Percentiles rank a stretch among this genome's conserved stretches.
Conservation (phyloP, 64 coral and sea anemone species). For the Anthopleura sola region DNA sequence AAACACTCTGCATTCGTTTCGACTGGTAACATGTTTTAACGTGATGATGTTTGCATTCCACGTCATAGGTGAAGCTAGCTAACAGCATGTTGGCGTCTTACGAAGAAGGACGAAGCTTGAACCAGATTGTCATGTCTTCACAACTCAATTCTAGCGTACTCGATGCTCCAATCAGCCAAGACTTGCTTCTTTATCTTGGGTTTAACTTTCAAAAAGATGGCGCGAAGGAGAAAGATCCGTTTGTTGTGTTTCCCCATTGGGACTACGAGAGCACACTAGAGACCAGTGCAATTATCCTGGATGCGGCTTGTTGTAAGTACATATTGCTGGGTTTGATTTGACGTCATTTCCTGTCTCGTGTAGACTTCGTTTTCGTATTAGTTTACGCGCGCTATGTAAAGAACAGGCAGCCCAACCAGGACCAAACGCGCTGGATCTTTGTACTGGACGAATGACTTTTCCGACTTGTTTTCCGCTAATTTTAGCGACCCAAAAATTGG, state of each 20-base stretch:
- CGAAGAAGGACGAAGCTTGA: slow-evolving; percentile 24
- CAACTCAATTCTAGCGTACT: slow-evolving; percentile 65
- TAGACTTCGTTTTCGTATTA: too few species aligned
- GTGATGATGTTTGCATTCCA: neutral
- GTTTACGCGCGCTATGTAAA: too few species aligned
- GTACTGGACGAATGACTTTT: too few species aligned
- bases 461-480: too few species aligned
- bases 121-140: slow-evolving; percentile 67
- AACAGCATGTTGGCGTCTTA: slow-evolving; percentile 64
- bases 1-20: too few species aligned
- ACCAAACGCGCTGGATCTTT: too few species aligned
- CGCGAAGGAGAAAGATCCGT: slow-evolving; percentile 48
- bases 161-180: slow-evolving; percentile 44
- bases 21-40: neutral
- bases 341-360: neutral
- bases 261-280: slow-evolving; percentile 69
- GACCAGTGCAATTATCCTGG: slow-evolving; percentile 42
- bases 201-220: slow-evolving; percentile 84
- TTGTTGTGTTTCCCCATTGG: slow-evolving; percentile 90
- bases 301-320: slow-evolving; percentile 63
- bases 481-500: too few species aligned
- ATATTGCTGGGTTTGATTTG: neutral
- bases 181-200: slow-evolving; percentile 58
- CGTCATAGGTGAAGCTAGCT: slow-evolving; percentile 43
- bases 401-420: too few species aligned